These are phyloP conservation scores for Hylaeus anthracinus DNA, from an alignment of 1,140 invertebrate genomes.

Conservation along the genomic window DNA sequence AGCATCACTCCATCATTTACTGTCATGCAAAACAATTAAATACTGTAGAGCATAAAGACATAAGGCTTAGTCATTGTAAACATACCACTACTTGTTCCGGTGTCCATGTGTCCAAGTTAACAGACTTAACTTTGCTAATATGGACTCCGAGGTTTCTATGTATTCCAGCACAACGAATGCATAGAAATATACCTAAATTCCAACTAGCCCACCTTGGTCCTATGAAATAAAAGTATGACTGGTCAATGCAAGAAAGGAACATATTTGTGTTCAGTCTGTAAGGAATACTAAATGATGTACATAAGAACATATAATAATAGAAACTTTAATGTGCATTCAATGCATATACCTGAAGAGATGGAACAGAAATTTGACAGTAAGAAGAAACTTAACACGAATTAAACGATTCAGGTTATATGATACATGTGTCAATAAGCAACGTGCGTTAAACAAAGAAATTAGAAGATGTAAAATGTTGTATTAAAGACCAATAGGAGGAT, in stretches of 20 bases:
- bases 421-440: background rate
- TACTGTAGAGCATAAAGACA: background rate
- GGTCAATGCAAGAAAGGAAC: background rate
- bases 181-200: conserved; percentile 99
- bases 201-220: conserved; percentile 99
- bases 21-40: background rate
- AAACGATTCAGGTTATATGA: background rate
- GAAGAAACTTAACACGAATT: background rate
- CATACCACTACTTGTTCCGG: conserved; percentile 95
- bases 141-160: conserved; percentile 98
- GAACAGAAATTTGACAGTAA: background rate
- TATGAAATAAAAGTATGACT: conserved; percentile 76
- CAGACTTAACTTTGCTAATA: conserved; percentile 98
- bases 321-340: background rate
- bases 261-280: background rate
- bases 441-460: background rate
- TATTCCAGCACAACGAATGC: conserved; percentile 98
- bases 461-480: background rate
- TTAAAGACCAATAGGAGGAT: background rate
- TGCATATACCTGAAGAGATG: background rate
- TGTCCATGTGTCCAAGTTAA: conserved; percentile 99
- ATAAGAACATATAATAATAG: background rate
- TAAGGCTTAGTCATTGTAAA: background rate
- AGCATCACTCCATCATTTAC: background rate
- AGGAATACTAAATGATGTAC: background rate